Evolutionary conservation across 1,140 invertebrate species (phyloP).

Genomic region (Heliconius himera): DNA sequence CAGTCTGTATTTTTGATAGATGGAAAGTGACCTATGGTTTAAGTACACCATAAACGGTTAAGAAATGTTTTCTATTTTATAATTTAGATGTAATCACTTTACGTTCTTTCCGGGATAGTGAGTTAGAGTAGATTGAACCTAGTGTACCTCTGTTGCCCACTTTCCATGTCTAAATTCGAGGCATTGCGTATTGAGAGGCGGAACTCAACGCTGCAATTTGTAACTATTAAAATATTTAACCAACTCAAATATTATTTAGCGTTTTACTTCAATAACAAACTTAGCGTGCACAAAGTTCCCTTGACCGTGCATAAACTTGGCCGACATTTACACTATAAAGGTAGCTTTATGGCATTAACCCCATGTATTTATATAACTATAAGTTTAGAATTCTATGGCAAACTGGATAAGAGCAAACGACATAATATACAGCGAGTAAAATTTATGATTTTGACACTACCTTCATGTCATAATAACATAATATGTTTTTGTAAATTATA

Average conservation of each 20-base stretch:
- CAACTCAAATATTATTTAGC: background rate
- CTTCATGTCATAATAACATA: too few relatives aligned
- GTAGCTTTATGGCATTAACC: slow-evolving; percentile 18
- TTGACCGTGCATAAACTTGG: slow-evolving; percentile 25
- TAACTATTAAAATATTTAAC: background rate
- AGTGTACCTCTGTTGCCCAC: too few relatives aligned
- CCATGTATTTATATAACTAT: slow-evolving; percentile 5
- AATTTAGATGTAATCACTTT: background rate
- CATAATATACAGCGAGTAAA: too few relatives aligned
- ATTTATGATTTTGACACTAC: too few relatives aligned
- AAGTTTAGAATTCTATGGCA: background rate
- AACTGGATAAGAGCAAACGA: background rate
- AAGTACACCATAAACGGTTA: slow-evolving; percentile 12
- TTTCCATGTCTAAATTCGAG: too few relatives aligned
- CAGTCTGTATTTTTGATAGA: slow-evolving; percentile 20
- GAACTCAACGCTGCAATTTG: too few relatives aligned
- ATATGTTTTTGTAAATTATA: too few relatives aligned
- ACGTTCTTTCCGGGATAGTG: too few relatives aligned
- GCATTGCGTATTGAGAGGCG: too few relatives aligned
- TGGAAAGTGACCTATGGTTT: slow-evolving; percentile 21
- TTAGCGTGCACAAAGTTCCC: slow-evolving; percentile 6
- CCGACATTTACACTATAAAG: slow-evolving; percentile 18
- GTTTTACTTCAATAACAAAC: background rate
- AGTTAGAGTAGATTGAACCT: too few relatives aligned
- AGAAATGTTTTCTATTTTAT: slow-evolving; percentile 8